These are phyloP conservation scores for Serranus cabrilla DNA, from an alignment of 2,797 vertebrate species.

Conservation along the genomic window DNA sequence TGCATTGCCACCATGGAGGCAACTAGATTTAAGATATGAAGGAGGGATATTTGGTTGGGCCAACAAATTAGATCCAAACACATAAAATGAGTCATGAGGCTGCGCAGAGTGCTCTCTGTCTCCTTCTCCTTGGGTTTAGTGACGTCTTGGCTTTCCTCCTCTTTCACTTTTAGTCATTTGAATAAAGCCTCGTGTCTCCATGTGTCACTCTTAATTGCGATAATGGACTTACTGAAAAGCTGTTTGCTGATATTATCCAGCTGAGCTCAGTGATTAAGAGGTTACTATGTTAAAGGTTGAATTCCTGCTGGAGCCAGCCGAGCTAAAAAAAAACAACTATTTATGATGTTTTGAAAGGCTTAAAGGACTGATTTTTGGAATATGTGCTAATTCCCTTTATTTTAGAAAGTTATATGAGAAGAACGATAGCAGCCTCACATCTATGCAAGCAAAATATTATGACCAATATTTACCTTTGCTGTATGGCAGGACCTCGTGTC, in stretches of 20 bases:
- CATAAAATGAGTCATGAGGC: constrained; percentile 34
- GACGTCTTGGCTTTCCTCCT: constrained; percentile 1
- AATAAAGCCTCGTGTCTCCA: background rate
- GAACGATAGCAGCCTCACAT: background rate
- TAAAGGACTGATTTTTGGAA: background rate
- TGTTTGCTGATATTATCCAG: constrained; percentile 1
- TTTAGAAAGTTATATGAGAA: background rate
- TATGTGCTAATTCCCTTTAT: background rate
- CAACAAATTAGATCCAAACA: constrained; percentile 44
- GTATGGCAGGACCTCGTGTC: too few relatives aligned
- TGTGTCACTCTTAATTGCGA: background rate
- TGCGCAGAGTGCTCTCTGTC: constrained; percentile 11
- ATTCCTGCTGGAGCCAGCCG: background rate
- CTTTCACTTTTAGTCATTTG: background rate
- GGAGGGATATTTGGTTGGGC: constrained; percentile 16
- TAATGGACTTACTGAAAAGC: background rate
- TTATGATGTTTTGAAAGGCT: background rate
- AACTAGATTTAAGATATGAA: constrained; percentile 35
- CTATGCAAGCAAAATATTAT: too few relatives aligned
- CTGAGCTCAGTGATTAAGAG: background rate
- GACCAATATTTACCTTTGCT: too few relatives aligned
- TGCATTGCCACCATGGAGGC: constrained; percentile 38
- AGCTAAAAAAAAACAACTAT: background rate
- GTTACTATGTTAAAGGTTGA: background rate
- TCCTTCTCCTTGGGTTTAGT: background rate